Conservation (phyloP, 2,797 vertebrate species). For the Artibeus jamaicensis region DNA sequence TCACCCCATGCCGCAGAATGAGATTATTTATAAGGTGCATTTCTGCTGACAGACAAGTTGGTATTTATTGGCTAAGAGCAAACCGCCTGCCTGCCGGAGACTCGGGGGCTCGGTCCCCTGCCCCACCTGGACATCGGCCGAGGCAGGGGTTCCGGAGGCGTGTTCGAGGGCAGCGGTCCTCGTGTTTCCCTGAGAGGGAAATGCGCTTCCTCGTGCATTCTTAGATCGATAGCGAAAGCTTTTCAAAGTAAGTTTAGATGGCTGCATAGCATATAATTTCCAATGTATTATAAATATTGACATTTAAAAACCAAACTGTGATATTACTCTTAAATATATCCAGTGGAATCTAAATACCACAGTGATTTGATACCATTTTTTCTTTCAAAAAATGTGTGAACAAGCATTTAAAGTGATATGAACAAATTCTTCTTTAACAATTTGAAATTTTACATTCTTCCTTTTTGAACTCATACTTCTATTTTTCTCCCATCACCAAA, state of each 20-base stretch:
- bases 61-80: conserved; percentile 3
- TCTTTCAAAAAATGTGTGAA: conserved; percentile 15
- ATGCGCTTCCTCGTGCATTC: background rate
- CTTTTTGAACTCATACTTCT: background rate
- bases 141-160: background rate
- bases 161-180: background rate
- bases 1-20: background rate
- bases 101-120: background rate
- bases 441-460: background rate
- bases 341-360: background rate
- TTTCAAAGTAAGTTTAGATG: conserved; percentile 33
- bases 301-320: conserved; percentile 39
- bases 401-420: background rate
- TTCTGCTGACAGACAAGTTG: background rate
- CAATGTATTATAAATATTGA: background rate
- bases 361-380: conserved; percentile 23
- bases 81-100: background rate
- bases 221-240: background rate
- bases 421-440: conserved; percentile 4
- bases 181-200: background rate
- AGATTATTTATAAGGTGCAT: background rate
- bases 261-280: background rate
- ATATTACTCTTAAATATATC: background rate
- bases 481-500: background rate
- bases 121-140: background rate